Conservation (phyloP, 2,888 invertebrate genomes). For the Aphidoletes aphidimyza region DNA sequence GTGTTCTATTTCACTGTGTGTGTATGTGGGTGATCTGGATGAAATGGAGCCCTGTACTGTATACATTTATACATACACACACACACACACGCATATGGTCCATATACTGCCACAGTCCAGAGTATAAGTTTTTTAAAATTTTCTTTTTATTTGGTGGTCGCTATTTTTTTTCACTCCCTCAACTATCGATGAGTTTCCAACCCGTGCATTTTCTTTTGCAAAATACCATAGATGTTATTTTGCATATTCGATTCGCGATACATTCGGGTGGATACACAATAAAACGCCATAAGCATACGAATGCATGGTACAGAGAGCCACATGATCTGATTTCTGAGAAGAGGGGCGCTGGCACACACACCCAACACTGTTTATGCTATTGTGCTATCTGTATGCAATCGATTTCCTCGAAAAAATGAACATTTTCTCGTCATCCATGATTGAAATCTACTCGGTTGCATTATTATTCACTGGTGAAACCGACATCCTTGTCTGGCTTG, state of each 20-base stretch:
- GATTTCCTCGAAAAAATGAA: neutral
- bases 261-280: neutral
- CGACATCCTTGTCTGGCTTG: neutral
- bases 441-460: slow-evolving; percentile 38
- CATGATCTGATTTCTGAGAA: slow-evolving; percentile 25
- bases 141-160: neutral
- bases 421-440: slow-evolving; percentile 28
- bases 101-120: no score
- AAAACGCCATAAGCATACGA: neutral
- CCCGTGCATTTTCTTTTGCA: neutral
- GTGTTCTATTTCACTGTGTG: no score
- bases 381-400: slow-evolving; percentile 31
- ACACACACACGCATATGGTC: no score
- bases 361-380: neutral
- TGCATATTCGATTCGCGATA: slow-evolving; percentile 42
- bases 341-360: no score
- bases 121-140: no score
- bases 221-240: slow-evolving; percentile 20
- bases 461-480: slow-evolving; percentile 7
- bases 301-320: slow-evolving; percentile 11
- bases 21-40: no score
- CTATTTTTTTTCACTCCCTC: neutral
- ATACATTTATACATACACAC: no score
- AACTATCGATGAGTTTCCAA: neutral
- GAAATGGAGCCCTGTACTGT: no score